Conservation (phyloP, 2,113 vertebrate genomes). For the Protomyctophum bolini region DNA sequence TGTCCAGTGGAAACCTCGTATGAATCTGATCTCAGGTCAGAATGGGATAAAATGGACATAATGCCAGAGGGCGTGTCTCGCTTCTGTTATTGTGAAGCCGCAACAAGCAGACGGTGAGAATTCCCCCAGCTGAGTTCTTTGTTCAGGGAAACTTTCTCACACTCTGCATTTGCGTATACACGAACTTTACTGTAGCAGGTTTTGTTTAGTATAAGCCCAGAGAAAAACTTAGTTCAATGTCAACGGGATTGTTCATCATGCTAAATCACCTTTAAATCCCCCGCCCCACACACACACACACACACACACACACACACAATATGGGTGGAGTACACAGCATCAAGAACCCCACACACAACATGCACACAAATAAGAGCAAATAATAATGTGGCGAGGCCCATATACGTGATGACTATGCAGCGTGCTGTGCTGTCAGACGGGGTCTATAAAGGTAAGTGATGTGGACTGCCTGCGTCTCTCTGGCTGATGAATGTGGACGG, state of each 20-base stretch:
- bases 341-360: no score
- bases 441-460: slow-evolving; percentile 74
- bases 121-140: slow-evolving; percentile 49
- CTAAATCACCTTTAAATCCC: no score
- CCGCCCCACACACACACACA: no score
- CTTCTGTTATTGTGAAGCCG: slow-evolving; percentile 52
- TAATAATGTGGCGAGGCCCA: slow-evolving; percentile 14
- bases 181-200: slow-evolving; percentile 13
- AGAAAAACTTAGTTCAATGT: no score
- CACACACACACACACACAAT: no score
- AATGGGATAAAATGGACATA: slow-evolving; percentile 24
- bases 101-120: slow-evolving; percentile 43
- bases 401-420: slow-evolving; percentile 47
- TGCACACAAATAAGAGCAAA: neutral
- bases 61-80: slow-evolving; percentile 43
- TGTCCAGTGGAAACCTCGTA: no score
- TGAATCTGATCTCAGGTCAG: no score
- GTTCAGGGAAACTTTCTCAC: slow-evolving; percentile 38
- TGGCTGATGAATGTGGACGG: slow-evolving; percentile 67
- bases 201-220: slow-evolving; percentile 2
- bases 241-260: no score
- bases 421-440: slow-evolving; percentile 57
- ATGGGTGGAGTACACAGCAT: no score
- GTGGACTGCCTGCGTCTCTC: slow-evolving; percentile 39
- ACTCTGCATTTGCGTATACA: slow-evolving; percentile 14